phyloP scores from a whole-genome alignment of 2,113 vertebrate species.

The Pachypanchax playfairii region DNA sequence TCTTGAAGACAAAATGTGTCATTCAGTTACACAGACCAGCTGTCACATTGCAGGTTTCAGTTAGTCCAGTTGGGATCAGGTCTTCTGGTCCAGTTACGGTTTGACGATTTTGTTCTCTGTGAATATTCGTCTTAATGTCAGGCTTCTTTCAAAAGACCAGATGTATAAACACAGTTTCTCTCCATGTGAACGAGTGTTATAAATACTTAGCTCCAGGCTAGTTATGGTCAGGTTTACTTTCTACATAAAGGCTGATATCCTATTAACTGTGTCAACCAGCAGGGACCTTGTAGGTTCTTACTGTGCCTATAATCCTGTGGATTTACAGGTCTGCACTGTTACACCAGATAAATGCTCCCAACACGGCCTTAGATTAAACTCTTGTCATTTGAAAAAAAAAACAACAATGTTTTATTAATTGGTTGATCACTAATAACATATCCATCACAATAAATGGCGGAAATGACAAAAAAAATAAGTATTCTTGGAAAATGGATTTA shows the following conservation, averaged over 20 bases:
- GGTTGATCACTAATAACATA: not conserved
- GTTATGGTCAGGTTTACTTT: conserved; percentile 47
- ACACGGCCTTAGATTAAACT: not conserved
- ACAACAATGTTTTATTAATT: not conserved
- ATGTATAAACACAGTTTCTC: not conserved
- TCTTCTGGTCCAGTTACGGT: too few species aligned
- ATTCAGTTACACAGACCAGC: too few species aligned
- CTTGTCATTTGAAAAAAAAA: too few species aligned
- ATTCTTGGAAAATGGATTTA: too few species aligned
- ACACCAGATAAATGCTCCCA: conserved; percentile 28
- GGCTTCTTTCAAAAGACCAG: not conserved
- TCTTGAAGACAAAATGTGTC: too few species aligned
- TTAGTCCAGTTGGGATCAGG: too few species aligned
- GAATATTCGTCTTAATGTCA: not conserved
- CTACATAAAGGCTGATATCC: conserved; percentile 42
- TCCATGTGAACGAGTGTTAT: conserved; percentile 21
- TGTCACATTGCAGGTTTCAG: too few species aligned
- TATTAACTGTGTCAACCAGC: conserved; percentile 50
- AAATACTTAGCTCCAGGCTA: conserved; percentile 26
- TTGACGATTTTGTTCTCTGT: too few species aligned
- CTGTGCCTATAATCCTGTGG: conserved; percentile 52
- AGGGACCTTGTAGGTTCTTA: conserved; percentile 51
- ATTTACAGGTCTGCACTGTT: conserved; percentile 42
- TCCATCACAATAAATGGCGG: not conserved
- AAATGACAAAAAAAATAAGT: too few species aligned